phyloP scores from a whole-genome alignment of 1,140 invertebrate species.

The Magallana gigas region DNA sequence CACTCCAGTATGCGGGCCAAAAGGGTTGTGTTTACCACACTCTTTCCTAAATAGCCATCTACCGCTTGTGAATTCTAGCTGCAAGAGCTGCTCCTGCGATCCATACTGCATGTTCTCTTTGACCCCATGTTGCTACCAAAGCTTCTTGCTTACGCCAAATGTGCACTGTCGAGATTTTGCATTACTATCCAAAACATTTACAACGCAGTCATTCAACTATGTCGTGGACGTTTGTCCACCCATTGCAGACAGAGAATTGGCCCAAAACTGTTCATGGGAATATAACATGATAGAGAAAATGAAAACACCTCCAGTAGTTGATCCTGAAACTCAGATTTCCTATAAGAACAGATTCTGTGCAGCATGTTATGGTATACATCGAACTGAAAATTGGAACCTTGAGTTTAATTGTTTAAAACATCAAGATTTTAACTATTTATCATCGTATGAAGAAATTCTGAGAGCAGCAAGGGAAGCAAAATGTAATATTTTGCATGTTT shows the following conservation, averaged over 20 bases:
- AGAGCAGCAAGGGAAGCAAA: not conserved
- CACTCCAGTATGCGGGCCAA: too few species aligned
- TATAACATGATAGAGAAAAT: not conserved
- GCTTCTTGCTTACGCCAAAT: not conserved
- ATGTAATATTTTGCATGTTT: not conserved
- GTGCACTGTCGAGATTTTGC: conserved; percentile 8
- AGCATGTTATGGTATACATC: not conserved
- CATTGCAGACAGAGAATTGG: not conserved
- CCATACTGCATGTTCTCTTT: not conserved
- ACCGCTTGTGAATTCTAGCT: too few species aligned
- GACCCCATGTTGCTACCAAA: not conserved
- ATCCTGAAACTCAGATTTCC: not conserved
- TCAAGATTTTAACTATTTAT: not conserved
- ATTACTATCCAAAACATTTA: not conserved
- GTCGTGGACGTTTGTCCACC: not conserved
- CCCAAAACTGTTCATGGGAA: not conserved
- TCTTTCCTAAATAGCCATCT: too few species aligned
- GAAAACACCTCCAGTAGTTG: not conserved
- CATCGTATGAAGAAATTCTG: not conserved
- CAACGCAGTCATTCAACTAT: not conserved
- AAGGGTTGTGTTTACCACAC: too few species aligned
- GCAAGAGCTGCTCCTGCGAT: not conserved
- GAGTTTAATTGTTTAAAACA: not conserved
- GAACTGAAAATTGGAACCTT: not conserved
- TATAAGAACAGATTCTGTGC: not conserved